Evolutionary conservation across 2,113 vertebrate species (phyloP).

Genomic region (Crocuta crocuta): DNA sequence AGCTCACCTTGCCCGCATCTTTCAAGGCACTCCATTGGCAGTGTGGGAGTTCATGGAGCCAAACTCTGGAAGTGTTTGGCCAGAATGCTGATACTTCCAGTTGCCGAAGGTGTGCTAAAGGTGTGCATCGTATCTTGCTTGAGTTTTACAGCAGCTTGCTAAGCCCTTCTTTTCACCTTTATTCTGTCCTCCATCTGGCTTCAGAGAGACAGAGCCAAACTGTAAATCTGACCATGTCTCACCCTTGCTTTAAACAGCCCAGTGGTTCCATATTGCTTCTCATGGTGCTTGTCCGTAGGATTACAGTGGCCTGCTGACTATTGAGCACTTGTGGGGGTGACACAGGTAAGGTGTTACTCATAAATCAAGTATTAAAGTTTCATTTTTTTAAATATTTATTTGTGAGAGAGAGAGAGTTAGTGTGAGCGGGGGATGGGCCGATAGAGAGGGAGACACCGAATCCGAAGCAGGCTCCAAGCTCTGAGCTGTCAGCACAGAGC

Average conservation of each 20-base stretch:
- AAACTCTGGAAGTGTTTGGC: accelerated
- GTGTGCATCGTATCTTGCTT: accelerated
- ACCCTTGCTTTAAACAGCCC: not conserved
- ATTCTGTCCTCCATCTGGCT: not conserved
- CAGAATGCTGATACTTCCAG: not conserved
- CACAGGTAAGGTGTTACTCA: not conserved
- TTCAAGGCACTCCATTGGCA: not conserved
- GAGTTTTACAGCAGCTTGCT: not conserved
- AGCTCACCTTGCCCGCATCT: not conserved
- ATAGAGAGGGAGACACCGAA: too few relatives aligned
- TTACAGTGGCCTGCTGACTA: not conserved
- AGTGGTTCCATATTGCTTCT: accelerated
- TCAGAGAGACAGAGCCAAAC: not conserved
- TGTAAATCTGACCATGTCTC: not conserved
- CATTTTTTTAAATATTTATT: not conserved
- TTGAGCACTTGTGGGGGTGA: not conserved
- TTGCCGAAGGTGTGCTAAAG: not conserved
- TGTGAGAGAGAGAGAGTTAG: too few relatives aligned
- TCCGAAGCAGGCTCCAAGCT: too few relatives aligned
- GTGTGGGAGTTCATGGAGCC: not conserved
- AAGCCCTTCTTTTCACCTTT: not conserved
- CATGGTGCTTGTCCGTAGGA: not conserved
- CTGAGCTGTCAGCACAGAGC: too few relatives aligned
- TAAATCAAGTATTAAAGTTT: not conserved
- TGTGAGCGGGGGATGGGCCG: too few relatives aligned